Base-by-base conservation (phyloP, 2,888 invertebrate genomes). In the Girardia tigrina region DNA sequence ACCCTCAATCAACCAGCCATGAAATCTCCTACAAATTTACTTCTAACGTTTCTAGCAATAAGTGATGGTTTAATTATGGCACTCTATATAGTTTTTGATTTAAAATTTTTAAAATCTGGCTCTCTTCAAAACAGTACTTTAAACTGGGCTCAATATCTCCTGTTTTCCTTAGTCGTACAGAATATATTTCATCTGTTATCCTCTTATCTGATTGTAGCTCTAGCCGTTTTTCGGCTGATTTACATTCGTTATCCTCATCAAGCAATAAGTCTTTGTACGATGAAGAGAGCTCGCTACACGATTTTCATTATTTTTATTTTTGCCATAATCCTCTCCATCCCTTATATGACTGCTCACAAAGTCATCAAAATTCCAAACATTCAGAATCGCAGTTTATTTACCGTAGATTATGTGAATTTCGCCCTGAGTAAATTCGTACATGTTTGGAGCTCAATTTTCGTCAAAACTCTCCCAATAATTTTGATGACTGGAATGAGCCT, bases 161-260 rank as follows among this genome's bases (percentile, higher is more conserved):
- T 73, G 12, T 73, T 73, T 29, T 71, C 27, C 26, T 16, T 73
- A 1, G 29, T 29, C 2, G 27, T 73, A 4, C 75, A 73, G 28
- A 72, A 74, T 29, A 29, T 75, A 26, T 72, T 75, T 16, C 75
- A 75, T 36, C 26, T 72, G 2, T 28, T 75, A 27, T 74, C 73
- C 14, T 75, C 75, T 20, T 75, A 72, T 20, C 20, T 75, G 23
- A 75, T 74, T 29, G 75, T 75, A 1, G 74, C 74, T 16, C 29
- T 75, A 26, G 75, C 73, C 1, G 26, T 75, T n/a, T 75, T 75
- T 72, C 75, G 75, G 26, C 29, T 75, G 29, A 75, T 75, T 28
- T 75, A 80, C 88, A 89, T 0, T 88, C 89, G 78, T 88, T 87
- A 20, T 81, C 81, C 1, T 86, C 85, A 0, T 88, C 88, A 80